phyloP scores from a whole-genome alignment of 2,888 invertebrate genomes.

The Operophtera brumata region DNA sequence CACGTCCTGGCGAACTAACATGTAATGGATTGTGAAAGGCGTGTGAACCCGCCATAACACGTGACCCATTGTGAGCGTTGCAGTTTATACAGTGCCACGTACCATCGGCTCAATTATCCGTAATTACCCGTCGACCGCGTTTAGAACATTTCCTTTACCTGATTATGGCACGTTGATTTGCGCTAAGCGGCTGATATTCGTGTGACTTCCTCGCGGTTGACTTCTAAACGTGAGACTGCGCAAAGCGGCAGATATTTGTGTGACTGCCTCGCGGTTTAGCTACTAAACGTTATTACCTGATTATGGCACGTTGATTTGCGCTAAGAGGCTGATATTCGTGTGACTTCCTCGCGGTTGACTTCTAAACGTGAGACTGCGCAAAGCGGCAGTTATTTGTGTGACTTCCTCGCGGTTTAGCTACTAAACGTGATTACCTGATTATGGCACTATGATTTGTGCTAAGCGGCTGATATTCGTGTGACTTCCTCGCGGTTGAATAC shows the following conservation, averaged over 20 bases:
- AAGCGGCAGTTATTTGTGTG: too few relatives aligned
- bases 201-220: constrained; percentile 15
- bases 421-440: too few relatives aligned
- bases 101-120: constrained; percentile 58
- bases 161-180: constrained; percentile 26
- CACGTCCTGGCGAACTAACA: constrained; percentile 54
- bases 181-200: constrained; percentile 21
- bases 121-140: constrained; percentile 54
- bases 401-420: too few relatives aligned
- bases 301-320: constrained; percentile 27
- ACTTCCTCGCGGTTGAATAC: constrained; percentile 15
- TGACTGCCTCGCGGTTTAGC: too few relatives aligned
- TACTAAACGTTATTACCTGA: too few relatives aligned
- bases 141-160: constrained; percentile 39
- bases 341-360: constrained; percentile 15
- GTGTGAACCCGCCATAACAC: constrained; percentile 59
- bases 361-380: constrained; percentile 9
- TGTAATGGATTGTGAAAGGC: constrained; percentile 70
- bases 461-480: constrained; percentile 20
- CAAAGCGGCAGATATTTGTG: too few relatives aligned
- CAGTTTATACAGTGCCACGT: constrained; percentile 39
- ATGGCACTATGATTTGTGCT: constrained; percentile 28
- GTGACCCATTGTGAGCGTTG: constrained; percentile 56
- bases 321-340: constrained; percentile 22
- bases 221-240: constrained; percentile 11